Conservation (phyloP, 2,888 invertebrate species). For the Macropis europaea region DNA sequence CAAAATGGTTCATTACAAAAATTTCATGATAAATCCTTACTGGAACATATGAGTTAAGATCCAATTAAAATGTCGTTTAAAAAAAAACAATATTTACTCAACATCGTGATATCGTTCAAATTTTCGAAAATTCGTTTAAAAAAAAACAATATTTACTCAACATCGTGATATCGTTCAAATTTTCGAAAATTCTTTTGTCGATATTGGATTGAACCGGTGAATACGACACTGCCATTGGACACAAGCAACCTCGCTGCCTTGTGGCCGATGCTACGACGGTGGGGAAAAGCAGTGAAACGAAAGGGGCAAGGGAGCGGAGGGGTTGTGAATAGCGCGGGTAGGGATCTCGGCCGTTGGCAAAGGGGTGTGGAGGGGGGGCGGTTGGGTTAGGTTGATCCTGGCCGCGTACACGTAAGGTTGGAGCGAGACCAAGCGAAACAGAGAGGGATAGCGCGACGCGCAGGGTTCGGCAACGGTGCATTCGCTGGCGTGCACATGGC, state of each 20-base stretch:
- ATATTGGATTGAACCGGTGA: background rate
- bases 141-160: too few relatives aligned
- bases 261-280: slow-evolving; percentile 58
- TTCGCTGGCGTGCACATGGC: slow-evolving; percentile 57
- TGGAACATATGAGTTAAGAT: too few relatives aligned
- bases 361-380: slow-evolving; percentile 53
- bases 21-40: too few relatives aligned
- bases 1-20: too few relatives aligned
- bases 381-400: slow-evolving; percentile 70
- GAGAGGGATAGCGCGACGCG: too few relatives aligned
- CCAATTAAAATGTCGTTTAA: too few relatives aligned
- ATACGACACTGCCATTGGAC: slow-evolving; percentile 67
- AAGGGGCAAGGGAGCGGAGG: slow-evolving; percentile 28
- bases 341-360: slow-evolving; percentile 54
- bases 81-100: too few relatives aligned
- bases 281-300: slow-evolving; percentile 47
- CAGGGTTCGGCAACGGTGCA: slow-evolving; percentile 64
- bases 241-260: slow-evolving; percentile 65
- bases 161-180: background rate
- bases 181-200: slow-evolving; percentile 1
- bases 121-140: too few relatives aligned
- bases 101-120: background rate
- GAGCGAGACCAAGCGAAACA: slow-evolving; percentile 45
- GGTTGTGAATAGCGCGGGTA: slow-evolving; percentile 39
- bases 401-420: slow-evolving; percentile 42